Conservation (phyloP, 2,113 vertebrate species). For the Pogona vitticeps region DNA sequence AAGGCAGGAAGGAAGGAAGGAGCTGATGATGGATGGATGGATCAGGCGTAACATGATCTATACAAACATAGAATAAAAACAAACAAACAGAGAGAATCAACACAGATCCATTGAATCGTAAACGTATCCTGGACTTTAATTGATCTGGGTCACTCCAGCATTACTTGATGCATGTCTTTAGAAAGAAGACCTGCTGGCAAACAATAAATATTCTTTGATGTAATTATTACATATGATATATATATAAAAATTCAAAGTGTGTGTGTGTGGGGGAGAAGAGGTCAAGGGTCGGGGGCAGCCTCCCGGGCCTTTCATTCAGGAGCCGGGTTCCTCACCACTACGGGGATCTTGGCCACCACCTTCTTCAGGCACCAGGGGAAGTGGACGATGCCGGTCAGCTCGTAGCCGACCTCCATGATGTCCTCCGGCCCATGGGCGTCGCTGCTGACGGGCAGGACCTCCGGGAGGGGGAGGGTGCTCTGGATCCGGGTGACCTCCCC, state of each 20-base stretch:
- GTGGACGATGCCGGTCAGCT: constrained; percentile 49
- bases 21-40: no score
- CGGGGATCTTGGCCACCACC: constrained; percentile 41
- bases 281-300: neutral
- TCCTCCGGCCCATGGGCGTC: neutral
- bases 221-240: no score
- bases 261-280: no score
- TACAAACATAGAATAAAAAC: no score
- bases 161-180: neutral
- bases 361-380: constrained; percentile 54
- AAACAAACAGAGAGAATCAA: no score
- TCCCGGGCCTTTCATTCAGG: neutral
- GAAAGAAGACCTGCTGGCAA: neutral
- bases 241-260: neutral
- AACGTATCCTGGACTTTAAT: neutral
- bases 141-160: neutral
- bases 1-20: no score
- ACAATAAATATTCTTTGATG: neutral
- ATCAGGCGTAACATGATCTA: no score
- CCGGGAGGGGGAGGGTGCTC: constrained; percentile 37
- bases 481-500: constrained; percentile 42
- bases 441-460: constrained; percentile 53
- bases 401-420: constrained; percentile 52
- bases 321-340: constrained; percentile 1
- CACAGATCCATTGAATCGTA: no score